phyloP scores from a whole-genome alignment of 2,797 vertebrate genomes.

The Odontamblyopus lacepedii region DNA sequence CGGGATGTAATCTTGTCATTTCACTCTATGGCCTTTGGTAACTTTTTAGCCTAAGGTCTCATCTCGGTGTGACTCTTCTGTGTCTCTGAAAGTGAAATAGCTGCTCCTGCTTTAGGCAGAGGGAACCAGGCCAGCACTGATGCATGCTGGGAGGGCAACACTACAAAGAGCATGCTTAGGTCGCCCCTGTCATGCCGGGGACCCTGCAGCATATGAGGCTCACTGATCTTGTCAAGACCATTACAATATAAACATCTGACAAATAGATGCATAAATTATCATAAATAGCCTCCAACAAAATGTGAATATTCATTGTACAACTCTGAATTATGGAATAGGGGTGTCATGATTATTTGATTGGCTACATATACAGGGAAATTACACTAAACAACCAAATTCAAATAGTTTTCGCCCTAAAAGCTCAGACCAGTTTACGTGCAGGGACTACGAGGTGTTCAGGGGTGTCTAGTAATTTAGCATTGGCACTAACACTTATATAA shows the following conservation, averaged over 20 bases:
- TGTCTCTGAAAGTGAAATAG: conserved; percentile 64
- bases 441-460: no score
- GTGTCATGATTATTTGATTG: no score
- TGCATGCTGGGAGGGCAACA: conserved; percentile 66
- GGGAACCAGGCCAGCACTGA: conserved; percentile 35
- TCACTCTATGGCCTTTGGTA: conserved; percentile 54
- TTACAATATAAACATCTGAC: not conserved
- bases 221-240: conserved; percentile 19
- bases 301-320: no score
- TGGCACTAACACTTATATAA: no score
- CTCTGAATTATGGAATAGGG: no score
- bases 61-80: conserved; percentile 38
- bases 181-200: conserved; percentile 46
- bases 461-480: no score
- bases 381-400: no score
- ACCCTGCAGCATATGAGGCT: conserved; percentile 26
- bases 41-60: conserved; percentile 59
- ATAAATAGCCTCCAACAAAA: no score
- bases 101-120: conserved; percentile 56
- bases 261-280: not conserved
- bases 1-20: conserved; percentile 10
- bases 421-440: no score
- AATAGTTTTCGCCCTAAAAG: no score
- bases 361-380: no score
- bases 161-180: conserved; percentile 54